Evolutionary conservation across 2,797 vertebrate species (phyloP), one percentile per base, ranked within the genome.

Genomic region (Babyrousa celebensis): DNA sequence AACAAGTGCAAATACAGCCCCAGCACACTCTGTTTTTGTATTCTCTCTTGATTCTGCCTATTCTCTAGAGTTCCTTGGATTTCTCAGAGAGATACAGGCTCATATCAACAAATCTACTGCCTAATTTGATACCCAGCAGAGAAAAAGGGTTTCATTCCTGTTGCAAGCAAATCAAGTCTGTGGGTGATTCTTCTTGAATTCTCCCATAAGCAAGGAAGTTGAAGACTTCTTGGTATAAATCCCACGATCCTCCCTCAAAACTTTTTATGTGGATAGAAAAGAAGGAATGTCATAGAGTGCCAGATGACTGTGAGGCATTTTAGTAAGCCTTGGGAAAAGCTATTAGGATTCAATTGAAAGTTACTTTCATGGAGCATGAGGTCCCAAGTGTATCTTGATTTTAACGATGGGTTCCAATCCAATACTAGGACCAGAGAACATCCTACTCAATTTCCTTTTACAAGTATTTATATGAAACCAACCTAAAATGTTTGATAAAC

Each of bases 1-100:
- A 88, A 27, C 1, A 6, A 40, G 15, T 54, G 1, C 11, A 23
- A 56, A 63, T n/a, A 68, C 36, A 60, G 15, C 32, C 36, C 7
- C 2, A 29, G 15, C 20, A 2, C 3, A 14, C 15, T 27, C 0
- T 1, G 1, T 1, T 56, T 56, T 18, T 56, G 5, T 21, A 9
- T 77, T 17, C 3, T 27, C 7, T 62, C n/a, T 83, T 56, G 17
- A 52, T 16, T 27, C 21, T 63, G 56, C 0, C 36, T 89, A 52
- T 15, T 40, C 40, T 40, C 10, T 21, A 60, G 36, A 32, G 48
- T 67, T 29, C 12, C 0, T 10, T 80, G 23, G 17, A 54, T 27
- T 77, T 6, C 12, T 54, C 27, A 23, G 12, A 70, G 25, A 40
- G 21, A 25, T 21, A 21, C 32, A 18, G 5, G 6, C 62, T 71